Conservation (phyloP, 2,797 vertebrate species). For the Lophius americanus region DNA sequence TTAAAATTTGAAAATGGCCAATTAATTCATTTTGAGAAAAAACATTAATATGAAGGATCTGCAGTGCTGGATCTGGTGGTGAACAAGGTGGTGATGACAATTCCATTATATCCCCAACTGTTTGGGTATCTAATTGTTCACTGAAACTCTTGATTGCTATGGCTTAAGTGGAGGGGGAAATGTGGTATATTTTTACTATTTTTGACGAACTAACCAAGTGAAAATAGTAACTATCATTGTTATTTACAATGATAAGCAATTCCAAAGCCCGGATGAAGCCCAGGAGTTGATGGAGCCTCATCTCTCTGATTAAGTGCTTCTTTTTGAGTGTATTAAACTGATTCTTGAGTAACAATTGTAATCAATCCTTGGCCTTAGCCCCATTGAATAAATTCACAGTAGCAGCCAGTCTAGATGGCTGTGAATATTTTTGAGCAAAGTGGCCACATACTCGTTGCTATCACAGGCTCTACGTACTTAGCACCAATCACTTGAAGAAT, state of each 20-base stretch:
- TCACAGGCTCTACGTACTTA: constrained; percentile 58
- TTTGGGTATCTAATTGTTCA: neutral
- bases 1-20: no score
- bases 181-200: constrained; percentile 9
- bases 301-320: constrained; percentile 67
- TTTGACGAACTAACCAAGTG: constrained; percentile 57
- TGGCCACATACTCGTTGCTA: constrained; percentile 47
- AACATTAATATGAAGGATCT: no score
- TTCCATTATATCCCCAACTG: no score
- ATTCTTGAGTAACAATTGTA: constrained; percentile 86
- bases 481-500: constrained; percentile 73
- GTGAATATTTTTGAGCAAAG: constrained; percentile 71
- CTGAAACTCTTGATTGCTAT: constrained; percentile 3
- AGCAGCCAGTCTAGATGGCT: constrained; percentile 63
- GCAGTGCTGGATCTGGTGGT: no score
- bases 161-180: neutral
- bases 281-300: constrained; percentile 59
- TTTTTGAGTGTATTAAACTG: constrained; percentile 75
- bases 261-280: constrained; percentile 46
- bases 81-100: no score
- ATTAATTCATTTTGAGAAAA: no score
- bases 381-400: constrained; percentile 63
- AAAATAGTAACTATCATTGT: constrained; percentile 37
- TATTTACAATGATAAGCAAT: constrained; percentile 59
- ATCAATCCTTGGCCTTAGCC: constrained; percentile 76